A percentile compares a stretch with the other conserved stretches of the same genome.
Conservation (phyloP, 2,797 vertebrate species). For the Podarcis lilfordi region DNA sequence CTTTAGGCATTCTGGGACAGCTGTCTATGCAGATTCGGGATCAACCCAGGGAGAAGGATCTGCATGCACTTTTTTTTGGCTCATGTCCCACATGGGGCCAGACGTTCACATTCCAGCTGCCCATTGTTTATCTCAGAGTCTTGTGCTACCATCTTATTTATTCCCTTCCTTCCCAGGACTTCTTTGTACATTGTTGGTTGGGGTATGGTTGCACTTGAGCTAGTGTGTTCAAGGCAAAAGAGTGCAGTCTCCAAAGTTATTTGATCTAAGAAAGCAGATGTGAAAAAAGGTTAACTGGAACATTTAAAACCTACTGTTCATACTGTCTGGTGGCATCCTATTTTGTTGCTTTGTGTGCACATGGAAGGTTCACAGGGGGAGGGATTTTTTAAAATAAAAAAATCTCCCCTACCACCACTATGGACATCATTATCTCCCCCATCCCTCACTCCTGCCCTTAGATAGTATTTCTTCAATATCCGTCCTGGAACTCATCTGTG, state of each 20-base stretch:
- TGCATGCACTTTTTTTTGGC: neutral
- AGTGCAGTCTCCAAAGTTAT: neutral
- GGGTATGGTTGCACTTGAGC: neutral
- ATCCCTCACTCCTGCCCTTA: neutral
- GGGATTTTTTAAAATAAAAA: too few relatives aligned
- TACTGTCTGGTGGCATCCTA: slow-evolving; percentile 9
- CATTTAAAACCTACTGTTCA: slow-evolving; percentile 16
- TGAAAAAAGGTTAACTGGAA: slow-evolving; percentile 31
- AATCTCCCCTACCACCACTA: neutral
- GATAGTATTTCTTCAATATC: neutral
- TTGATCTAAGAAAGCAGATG: neutral
- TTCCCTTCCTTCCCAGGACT: neutral
- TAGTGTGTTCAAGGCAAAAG: slow-evolving; percentile 4
- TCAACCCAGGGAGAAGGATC: neutral
- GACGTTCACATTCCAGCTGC: neutral
- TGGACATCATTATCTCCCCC: neutral
- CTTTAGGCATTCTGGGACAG: neutral
- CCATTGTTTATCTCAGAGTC: neutral
- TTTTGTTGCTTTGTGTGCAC: slow-evolving; percentile 23
- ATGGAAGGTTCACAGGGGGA: slow-evolving; percentile 4
- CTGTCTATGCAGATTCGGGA: neutral
- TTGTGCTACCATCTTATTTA: neutral
- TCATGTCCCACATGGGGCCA: neutral
- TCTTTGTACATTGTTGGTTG: neutral
- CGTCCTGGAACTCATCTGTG: neutral